A percentile compares a stretch with the other conserved stretches of the same genome.
phyloP scores from a whole-genome alignment of 2,888 invertebrate genomes.

The Hydroisotoma schaefferi region DNA sequence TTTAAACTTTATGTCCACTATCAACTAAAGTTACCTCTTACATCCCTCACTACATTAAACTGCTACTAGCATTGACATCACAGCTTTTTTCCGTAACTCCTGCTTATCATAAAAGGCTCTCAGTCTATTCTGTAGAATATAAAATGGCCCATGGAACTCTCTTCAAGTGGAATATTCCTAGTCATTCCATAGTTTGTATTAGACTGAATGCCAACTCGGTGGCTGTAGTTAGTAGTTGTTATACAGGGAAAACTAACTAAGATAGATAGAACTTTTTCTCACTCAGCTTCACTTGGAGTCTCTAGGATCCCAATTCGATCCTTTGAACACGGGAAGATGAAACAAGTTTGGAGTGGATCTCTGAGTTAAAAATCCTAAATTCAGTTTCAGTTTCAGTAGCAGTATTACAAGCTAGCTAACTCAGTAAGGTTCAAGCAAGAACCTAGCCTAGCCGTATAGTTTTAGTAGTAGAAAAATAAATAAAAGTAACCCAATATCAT shows the following conservation, averaged over 20 bases:
- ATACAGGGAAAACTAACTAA: too few species aligned
- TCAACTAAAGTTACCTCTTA: not conserved
- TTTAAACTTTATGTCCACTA: not conserved
- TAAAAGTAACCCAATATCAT: constrained; percentile 12
- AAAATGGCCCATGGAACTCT: not conserved
- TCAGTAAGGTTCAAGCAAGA: too few species aligned
- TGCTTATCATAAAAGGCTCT: not conserved
- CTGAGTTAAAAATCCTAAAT: constrained; percentile 15
- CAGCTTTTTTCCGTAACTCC: not conserved
- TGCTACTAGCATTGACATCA: not conserved
- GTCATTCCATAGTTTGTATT: too few species aligned
- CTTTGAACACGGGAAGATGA: constrained; percentile 15
- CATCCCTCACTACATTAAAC: not conserved
- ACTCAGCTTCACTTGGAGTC: not conserved
- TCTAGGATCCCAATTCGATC: not conserved
- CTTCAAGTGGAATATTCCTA: not conserved
- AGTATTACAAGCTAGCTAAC: too few species aligned
- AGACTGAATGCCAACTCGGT: too few species aligned
- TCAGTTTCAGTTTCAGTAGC: too few species aligned
- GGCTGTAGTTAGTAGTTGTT: too few species aligned
- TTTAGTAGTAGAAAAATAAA: not conserved
- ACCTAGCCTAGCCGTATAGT: too few species aligned
- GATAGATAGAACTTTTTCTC: constrained; percentile 9
- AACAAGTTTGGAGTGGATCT: constrained; percentile 12
- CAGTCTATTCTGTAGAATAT: too few species aligned